Evolutionary conservation across 2,113 vertebrate species (phyloP).

Genomic region (Aptenodytes forsteri): DNA sequence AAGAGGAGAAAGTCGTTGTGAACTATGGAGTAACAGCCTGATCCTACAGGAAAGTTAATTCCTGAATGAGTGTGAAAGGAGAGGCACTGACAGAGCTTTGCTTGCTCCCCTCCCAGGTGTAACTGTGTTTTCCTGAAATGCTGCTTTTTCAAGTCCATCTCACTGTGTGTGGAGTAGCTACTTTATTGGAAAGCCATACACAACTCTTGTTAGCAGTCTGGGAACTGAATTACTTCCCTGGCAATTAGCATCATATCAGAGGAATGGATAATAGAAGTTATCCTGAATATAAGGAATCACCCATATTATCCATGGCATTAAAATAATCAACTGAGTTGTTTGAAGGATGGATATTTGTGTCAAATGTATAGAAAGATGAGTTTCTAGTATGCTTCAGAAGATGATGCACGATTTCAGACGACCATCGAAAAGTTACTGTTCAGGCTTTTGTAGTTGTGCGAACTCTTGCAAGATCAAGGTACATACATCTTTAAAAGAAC

Average conservation of each 20-base stretch:
- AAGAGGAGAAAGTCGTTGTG: not conserved
- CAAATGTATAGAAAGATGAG: not conserved
- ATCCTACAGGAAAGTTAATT: not conserved
- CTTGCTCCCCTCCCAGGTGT: not conserved
- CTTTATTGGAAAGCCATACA: not conserved
- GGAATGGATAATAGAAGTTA: not conserved
- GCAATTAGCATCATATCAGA: not conserved
- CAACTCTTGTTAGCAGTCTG: not conserved
- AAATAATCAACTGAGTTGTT: not conserved
- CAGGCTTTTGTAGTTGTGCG: not conserved
- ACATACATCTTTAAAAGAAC: not conserved
- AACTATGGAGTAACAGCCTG: not conserved
- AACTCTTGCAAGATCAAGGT: not conserved
- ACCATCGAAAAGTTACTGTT: not conserved
- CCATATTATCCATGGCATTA: not conserved
- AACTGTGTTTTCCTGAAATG: not conserved
- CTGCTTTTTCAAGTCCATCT: not conserved
- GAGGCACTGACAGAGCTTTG: conserved; percentile 33
- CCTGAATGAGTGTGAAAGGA: not conserved
- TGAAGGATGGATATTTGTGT: not conserved
- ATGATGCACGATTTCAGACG: not conserved
- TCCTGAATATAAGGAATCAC: not conserved
- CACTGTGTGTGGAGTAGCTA: not conserved
- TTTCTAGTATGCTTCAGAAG: not conserved
- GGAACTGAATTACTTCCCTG: not conserved